phyloP scores from a whole-genome alignment of 2,888 invertebrate species.

The Campoplex nolae region DNA sequence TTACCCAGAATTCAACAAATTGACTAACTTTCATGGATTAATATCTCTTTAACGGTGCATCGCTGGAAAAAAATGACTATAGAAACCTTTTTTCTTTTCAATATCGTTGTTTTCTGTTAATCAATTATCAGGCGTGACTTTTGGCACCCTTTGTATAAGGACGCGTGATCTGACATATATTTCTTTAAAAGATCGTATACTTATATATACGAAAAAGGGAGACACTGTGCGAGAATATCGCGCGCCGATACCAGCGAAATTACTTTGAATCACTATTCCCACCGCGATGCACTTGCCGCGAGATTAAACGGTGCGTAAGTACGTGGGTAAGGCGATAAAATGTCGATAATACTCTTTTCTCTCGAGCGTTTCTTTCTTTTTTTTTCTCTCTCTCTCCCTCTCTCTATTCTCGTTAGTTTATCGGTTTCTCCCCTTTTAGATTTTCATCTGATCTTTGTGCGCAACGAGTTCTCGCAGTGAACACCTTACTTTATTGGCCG shows the following conservation, averaged over 20 bases:
- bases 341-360: constrained; percentile 53
- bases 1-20: background rate
- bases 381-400: background rate
- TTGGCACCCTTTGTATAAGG: background rate
- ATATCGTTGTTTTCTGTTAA: background rate
- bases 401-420: constrained; percentile 32
- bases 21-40: background rate
- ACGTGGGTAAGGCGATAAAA: constrained; percentile 73
- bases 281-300: constrained; percentile 64
- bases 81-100: background rate
- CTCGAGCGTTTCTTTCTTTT: background rate
- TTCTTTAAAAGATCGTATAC: background rate
- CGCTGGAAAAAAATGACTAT: background rate
- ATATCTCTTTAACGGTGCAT: too few species aligned
- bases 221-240: constrained; percentile 51
- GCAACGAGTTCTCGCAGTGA: constrained; percentile 41
- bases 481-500: constrained; percentile 66
- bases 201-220: constrained; percentile 10
- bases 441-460: constrained; percentile 52
- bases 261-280: constrained; percentile 71
- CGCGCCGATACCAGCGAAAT: constrained; percentile 68
- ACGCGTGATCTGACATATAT: background rate
- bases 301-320: constrained; percentile 74
- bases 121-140: background rate
- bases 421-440: constrained; percentile 18